These are phyloP conservation scores for Phasianus colchicus DNA, from an alignment of 2,113 vertebrate genomes.

Conservation along the genomic window DNA sequence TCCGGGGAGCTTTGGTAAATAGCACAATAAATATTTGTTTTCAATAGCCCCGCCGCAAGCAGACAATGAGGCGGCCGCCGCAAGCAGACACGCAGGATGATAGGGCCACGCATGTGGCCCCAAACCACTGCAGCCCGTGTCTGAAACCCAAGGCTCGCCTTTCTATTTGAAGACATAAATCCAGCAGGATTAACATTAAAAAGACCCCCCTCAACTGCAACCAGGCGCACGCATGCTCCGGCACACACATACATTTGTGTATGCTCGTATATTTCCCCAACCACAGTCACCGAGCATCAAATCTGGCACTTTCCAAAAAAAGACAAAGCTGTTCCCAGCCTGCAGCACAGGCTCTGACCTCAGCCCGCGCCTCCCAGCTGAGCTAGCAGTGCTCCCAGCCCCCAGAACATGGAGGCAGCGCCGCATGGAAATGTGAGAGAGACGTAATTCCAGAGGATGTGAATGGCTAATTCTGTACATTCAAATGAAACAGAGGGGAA, in stretches of 20 bases:
- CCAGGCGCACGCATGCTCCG: background rate
- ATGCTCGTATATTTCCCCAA: background rate
- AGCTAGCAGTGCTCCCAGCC: conserved; percentile 57
- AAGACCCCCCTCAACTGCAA: background rate
- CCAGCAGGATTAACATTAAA: background rate
- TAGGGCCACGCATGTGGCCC: rapidly evolving
- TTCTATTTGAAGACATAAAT: background rate
- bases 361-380: conserved; percentile 58
- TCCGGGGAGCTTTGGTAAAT: conserved; percentile 54
- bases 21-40: conserved; percentile 61
- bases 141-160: rapidly evolving
- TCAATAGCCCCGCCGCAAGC: conserved; percentile 5
- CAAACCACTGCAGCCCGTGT: rapidly evolving
- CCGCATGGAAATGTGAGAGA: conserved; percentile 72
- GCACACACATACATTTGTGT: background rate
- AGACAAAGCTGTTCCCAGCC: conserved; percentile 54
- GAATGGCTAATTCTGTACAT: conserved; percentile 76
- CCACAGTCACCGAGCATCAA: background rate
- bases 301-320: conserved; percentile 41
- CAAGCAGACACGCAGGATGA: background rate
- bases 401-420: conserved; percentile 69
- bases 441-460: conserved; percentile 67
- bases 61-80: conserved; percentile 35
- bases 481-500: conserved; percentile 72
- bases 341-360: conserved; percentile 43